Evolutionary conservation across 2,888 invertebrate genomes (phyloP).

Genomic region (Drosophila mayaguana): DNA sequence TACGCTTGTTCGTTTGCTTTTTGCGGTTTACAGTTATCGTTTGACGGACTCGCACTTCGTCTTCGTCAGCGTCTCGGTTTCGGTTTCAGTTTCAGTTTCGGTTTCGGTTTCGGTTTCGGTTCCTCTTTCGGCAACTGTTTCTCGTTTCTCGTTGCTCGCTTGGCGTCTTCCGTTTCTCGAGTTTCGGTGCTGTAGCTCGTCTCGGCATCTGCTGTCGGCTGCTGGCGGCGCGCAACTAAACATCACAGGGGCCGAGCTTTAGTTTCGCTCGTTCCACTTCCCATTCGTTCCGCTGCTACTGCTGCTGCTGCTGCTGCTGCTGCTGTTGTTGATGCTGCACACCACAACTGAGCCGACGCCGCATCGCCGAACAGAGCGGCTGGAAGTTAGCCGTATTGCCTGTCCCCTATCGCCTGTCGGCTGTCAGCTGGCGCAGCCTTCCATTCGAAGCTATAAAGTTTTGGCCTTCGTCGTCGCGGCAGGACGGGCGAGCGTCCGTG

Average conservation of each 20-base stretch:
- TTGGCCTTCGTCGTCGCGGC: neutral
- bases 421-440: conserved; percentile 47
- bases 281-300: conserved; percentile 25
- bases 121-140: conserved; percentile 27
- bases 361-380: conserved; percentile 18
- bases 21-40: conserved; percentile 28
- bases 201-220: conserved; percentile 76
- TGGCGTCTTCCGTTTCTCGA: conserved; percentile 22
- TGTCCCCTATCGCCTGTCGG: conserved; percentile 20
- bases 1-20: conserved; percentile 16
- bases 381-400: conserved; percentile 32
- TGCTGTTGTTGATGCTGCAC: conserved; percentile 41
- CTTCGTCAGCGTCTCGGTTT: conserved; percentile 25
- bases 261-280: conserved; percentile 28
- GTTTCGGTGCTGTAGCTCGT: conserved; percentile 51
- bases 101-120: conserved; percentile 33
- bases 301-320: conserved; percentile 3
- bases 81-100: conserved; percentile 34
- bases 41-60: conserved; percentile 18
- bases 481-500: neutral
- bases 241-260: conserved; percentile 36
- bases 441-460: conserved; percentile 37
- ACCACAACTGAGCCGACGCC: conserved; percentile 45
- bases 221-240: conserved; percentile 74
- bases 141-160: conserved; percentile 19